Conservation (phyloP, 1,140 invertebrate species). For the Drosophila sucinea region DNA sequence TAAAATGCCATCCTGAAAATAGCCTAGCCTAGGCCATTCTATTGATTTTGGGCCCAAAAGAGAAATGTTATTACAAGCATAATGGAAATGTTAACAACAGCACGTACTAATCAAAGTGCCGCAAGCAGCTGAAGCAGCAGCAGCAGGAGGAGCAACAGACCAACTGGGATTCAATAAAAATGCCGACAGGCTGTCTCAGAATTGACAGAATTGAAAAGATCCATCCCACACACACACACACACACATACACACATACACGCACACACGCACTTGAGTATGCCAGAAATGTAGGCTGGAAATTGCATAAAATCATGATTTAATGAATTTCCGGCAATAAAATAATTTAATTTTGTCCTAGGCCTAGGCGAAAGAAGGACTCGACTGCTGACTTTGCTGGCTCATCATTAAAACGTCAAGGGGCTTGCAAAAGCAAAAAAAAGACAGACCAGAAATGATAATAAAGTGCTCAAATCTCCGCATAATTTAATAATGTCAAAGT, state of each 20-base stretch:
- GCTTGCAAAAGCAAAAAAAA: conserved; percentile 28
- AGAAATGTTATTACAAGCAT: conserved; percentile 61
- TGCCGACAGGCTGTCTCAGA: conserved; percentile 46
- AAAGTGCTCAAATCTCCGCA: conserved; percentile 71
- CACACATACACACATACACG: neutral
- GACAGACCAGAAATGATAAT: neutral
- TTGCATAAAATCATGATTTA: conserved; percentile 72
- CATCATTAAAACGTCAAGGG: conserved; percentile 78
- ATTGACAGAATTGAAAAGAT: conserved; percentile 38
- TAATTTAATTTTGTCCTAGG: conserved; percentile 72
- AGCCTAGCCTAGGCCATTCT: conserved; percentile 41
- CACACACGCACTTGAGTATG: conserved; percentile 45
- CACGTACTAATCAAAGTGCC: conserved; percentile 61
- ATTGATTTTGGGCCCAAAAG: conserved; percentile 42
- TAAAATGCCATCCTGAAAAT: conserved; percentile 43
- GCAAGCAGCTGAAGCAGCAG: conserved; percentile 12
- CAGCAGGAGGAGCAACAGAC: neutral
- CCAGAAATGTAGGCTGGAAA: conserved; percentile 54
- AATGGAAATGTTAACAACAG: conserved; percentile 58
- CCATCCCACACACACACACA: conserved; percentile 21
- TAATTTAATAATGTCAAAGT: conserved; percentile 76
- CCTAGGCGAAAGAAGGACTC: conserved; percentile 34
- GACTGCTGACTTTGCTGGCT: conserved; percentile 33
- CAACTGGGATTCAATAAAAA: conserved; percentile 36
- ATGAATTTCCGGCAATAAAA: conserved; percentile 78